These are phyloP conservation scores for Oscheius myriophilus DNA, from an alignment of 2,888 invertebrate species.

Conservation along the genomic window DNA sequence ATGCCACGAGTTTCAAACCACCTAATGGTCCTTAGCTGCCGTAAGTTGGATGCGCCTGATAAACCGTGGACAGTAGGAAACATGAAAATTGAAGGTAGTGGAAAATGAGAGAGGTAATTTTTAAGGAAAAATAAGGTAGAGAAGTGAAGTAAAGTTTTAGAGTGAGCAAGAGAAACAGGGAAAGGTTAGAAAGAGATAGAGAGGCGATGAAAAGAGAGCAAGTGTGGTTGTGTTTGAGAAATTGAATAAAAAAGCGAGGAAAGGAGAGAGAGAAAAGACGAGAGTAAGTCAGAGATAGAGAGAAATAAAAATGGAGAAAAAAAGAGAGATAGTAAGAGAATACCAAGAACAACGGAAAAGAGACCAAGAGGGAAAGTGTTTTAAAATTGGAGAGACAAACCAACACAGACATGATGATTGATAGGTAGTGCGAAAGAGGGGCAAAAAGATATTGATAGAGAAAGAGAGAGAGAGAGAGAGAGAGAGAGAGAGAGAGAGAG, in stretches of 20 bases:
- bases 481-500: not conserved
- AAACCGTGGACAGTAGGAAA: too few species aligned
- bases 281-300: constrained; percentile 14
- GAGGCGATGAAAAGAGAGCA: too few species aligned
- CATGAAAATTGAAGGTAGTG: too few species aligned
- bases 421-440: constrained; percentile 3
- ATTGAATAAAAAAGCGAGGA: not conserved
- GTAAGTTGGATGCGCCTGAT: too few species aligned
- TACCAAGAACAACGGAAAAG: not conserved
- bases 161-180: too few species aligned
- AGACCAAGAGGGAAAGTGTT: constrained; percentile 2
- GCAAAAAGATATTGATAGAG: not conserved
- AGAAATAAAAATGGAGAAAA: constrained; percentile 13
- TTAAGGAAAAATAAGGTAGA: too few species aligned
- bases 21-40: too few species aligned
- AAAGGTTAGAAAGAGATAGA: not conserved
- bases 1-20: too few species aligned
- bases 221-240: too few species aligned
- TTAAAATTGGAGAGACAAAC: not conserved
- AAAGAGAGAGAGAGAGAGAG: constrained; percentile 1
- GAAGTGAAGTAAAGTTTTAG: too few species aligned
- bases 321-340: constrained; percentile 9
- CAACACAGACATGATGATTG: not conserved
- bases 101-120: too few species aligned
- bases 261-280: constrained; percentile 7